Conservation (phyloP, 2,888 invertebrate genomes). For the Tetrapedia diversipes region DNA sequence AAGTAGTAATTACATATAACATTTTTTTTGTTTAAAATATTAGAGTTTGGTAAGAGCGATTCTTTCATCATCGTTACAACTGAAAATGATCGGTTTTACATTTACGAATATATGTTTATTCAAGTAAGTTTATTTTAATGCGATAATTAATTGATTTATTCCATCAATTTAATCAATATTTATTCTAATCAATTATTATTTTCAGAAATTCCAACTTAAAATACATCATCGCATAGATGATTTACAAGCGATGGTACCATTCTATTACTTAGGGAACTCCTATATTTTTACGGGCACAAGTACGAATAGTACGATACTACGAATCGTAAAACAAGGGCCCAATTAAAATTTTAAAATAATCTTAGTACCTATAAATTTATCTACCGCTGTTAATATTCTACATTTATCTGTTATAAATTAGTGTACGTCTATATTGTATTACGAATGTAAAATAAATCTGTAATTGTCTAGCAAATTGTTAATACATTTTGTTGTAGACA, state of each 20-base stretch:
- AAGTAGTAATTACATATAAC: conserved; percentile 6
- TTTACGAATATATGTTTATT: conserved; percentile 74
- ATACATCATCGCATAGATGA: conserved; percentile 65
- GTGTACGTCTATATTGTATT: too few relatives aligned
- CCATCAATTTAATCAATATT: background rate
- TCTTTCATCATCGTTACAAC: conserved; percentile 71
- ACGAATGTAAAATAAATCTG: too few relatives aligned
- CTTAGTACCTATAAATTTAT: background rate
- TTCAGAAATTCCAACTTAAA: conserved; percentile 74
- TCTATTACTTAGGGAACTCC: conserved; percentile 61
- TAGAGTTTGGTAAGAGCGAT: conserved; percentile 67
- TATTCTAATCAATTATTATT: conserved; percentile 31
- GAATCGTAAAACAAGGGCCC: conserved; percentile 71
- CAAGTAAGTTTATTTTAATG: conserved; percentile 65
- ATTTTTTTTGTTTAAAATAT: conserved; percentile 10
- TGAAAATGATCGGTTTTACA: conserved; percentile 68
- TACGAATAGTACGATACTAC: conserved; percentile 68
- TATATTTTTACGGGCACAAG: conserved; percentile 72
- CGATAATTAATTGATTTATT: background rate
- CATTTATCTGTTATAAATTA: conserved; percentile 12
- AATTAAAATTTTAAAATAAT: conserved; percentile 24
- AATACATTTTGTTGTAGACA: conserved; percentile 11
- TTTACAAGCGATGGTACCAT: conserved; percentile 69
- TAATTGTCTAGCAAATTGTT: background rate
- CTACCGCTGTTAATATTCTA: background rate